Evolutionary conservation across 2,888 invertebrate species (phyloP).

Genomic region (Onchidella celtica): DNA sequence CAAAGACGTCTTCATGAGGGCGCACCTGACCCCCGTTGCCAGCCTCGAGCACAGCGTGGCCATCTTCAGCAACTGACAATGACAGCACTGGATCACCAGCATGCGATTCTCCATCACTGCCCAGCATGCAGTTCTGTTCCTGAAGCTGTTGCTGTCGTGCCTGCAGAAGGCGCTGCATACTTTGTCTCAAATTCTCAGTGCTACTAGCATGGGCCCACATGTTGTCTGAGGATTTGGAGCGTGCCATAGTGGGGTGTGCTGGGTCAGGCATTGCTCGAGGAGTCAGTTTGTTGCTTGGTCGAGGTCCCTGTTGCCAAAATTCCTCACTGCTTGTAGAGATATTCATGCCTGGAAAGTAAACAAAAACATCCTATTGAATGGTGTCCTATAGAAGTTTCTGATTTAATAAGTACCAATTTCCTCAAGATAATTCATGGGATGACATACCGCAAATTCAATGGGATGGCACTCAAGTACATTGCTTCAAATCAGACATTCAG

Average conservation of each 20-base stretch:
- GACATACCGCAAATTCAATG: too few relatives aligned
- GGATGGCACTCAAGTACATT: too few relatives aligned
- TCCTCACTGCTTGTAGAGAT: slow-evolving; percentile 66
- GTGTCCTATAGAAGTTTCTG: too few relatives aligned
- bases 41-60: slow-evolving; percentile 24
- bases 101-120: slow-evolving; percentile 71
- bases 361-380: too few relatives aligned
- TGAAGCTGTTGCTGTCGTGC: slow-evolving; percentile 60
- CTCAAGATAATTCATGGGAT: too few relatives aligned
- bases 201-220: slow-evolving; percentile 61
- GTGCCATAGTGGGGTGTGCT: neutral
- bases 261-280: slow-evolving; percentile 87
- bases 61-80: slow-evolving; percentile 23
- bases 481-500: too few relatives aligned
- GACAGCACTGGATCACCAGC: slow-evolving; percentile 48
- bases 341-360: slow-evolving; percentile 52
- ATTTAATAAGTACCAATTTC: too few relatives aligned
- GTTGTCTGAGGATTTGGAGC: slow-evolving; percentile 60
- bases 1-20: neutral
- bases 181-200: slow-evolving; percentile 76
- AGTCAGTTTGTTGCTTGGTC: slow-evolving; percentile 81
- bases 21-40: neutral
- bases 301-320: slow-evolving; percentile 55
- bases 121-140: slow-evolving; percentile 55
- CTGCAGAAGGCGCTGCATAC: slow-evolving; percentile 75